These are phyloP conservation scores for Cataglyphis cursor DNA, from an alignment of 2,888 invertebrate genomes.

Conservation along the genomic window DNA sequence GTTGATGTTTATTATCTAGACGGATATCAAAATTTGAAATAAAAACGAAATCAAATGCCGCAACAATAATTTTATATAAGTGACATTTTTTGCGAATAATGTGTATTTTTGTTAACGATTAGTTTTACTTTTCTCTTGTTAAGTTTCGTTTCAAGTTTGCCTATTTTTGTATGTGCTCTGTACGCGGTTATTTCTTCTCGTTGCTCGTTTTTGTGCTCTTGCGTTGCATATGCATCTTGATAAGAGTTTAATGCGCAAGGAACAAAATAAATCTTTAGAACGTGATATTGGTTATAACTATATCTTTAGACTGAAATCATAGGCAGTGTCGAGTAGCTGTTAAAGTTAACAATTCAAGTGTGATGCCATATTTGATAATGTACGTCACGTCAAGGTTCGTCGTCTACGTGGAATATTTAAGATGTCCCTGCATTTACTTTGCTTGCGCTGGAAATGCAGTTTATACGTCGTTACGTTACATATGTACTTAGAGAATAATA, in stretches of 20 bases:
- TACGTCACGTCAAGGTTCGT: slow-evolving; percentile 49
- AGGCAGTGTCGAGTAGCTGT: slow-evolving; percentile 16
- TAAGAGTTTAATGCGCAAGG: slow-evolving; percentile 40
- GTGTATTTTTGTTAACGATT: not conserved
- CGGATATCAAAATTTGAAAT: not conserved
- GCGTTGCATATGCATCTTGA: slow-evolving; percentile 5
- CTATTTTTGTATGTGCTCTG: not conserved
- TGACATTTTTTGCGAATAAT: not conserved
- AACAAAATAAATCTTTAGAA: not conserved
- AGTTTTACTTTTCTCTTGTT: not conserved
- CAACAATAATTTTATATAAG: slow-evolving; percentile 11
- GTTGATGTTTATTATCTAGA: not conserved
- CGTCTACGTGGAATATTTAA: slow-evolving; percentile 54
- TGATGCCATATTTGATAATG: slow-evolving; percentile 47
- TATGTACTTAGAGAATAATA: slow-evolving; percentile 8
- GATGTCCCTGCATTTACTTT: slow-evolving; percentile 38
- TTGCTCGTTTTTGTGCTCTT: slow-evolving; percentile 10
- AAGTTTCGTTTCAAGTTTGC: not conserved
- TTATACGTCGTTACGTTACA: slow-evolving; percentile 37
- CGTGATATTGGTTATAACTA: slow-evolving; percentile 24
- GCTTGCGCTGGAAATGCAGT: slow-evolving; percentile 25
- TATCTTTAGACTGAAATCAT: slow-evolving; percentile 13
- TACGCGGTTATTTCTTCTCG: not conserved
- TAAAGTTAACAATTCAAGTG: slow-evolving; percentile 43
- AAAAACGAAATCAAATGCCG: not conserved